Base-by-base conservation (phyloP, 2,797 vertebrate genomes). In the Triplophysa bombifrons region DNA sequence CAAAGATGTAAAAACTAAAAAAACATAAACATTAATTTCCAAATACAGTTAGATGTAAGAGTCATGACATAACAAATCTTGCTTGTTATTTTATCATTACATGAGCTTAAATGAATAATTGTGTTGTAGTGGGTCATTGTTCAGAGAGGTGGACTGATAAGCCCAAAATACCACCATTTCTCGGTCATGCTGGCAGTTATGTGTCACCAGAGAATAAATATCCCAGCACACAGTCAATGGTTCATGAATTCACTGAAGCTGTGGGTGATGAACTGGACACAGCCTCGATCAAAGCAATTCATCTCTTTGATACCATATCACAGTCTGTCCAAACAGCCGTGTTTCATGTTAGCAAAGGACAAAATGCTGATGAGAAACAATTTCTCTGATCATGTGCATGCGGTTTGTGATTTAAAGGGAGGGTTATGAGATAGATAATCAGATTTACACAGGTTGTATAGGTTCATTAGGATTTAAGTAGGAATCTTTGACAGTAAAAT, bases 1-100 rank as follows among this genome's bases (percentile, higher is more conserved):
- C 0, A 97, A 88, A 38, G 95, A 94, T 11, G 93, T 93, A 89
- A 98, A 99, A 87, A 99, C 97, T 99, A 90, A 64, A 92, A 6
- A 19, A 48, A 13, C 11, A 46, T 3, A 14, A 61, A 63, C 16
- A 74, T 60, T 30, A 6, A 46, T 3, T 17, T 27, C 22, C 17
- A 73, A 41, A 46, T 9, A 16, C 16, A 56, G 2, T 14, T 71
- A 38, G 6, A 27, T 12, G 51, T 48, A 3, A 68, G 22, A 5
- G 2, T 61, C 41, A 41, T 50, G 44, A 30, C 19, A 61, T n/a
- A 55, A 78, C 20, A 64, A 48, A 53, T 27, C n/a, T 20, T 19
- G 30, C 16, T 67, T 44, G 74, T 30, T 68, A 67, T 44, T 22
- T 19, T 3, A 55, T 75, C 30, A 67, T 67, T 56, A 34, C 67